Base-by-base conservation (phyloP, 2,888 invertebrate species). In the Drosophila quinaria region DNA sequence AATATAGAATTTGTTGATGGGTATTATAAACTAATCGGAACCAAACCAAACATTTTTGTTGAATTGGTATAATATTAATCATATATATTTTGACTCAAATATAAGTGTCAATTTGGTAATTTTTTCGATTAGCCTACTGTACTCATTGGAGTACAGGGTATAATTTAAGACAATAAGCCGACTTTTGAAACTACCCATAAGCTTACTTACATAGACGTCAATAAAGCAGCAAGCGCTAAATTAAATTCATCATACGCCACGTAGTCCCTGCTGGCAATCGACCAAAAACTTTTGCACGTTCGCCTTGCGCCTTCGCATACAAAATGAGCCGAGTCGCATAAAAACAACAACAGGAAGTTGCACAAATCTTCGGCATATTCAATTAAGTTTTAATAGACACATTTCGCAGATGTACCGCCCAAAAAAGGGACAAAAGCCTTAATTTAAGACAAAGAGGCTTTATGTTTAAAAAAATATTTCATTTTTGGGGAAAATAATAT, bases 191-290 rank as follows among this genome's bases (percentile, higher is more conserved):
- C 63, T 67, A 52, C 6, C 25, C 31, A 47, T 22, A 58, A 41
- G 62, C 44, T 51, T 42, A n/a, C 8, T 47, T 33, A 42, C 19
- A 31, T n/a, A 15, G 15, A 13, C 29, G 5, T 25, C n/a, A 11
- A 33, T 33, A 33, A 31, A 46, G 31, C 52, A 22, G 29, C 31
- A 6, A 37, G 39, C 29, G 49, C 37, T 41, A 70, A 85, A 72
- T 77, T 54, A 79, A 69, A 85, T 85, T 85, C 63, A 82, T 88
- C 80, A 87, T 83, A 71, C 77, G 80, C 70, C 69, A 72, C 77
- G 74, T 79, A 50, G 61, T 44, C 56, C 54, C 54, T 46, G 17
- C 37, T 55, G 72, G 51, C 55, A 65, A 64, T 15, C 41, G 46
- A 71, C 66, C 15, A 61, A 59, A 85, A 85, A 70, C 70, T 85